These are phyloP conservation scores for Coregonus ussuriensis DNA, from an alignment of 2,797 vertebrate genomes.

Conservation along the genomic window DNA sequence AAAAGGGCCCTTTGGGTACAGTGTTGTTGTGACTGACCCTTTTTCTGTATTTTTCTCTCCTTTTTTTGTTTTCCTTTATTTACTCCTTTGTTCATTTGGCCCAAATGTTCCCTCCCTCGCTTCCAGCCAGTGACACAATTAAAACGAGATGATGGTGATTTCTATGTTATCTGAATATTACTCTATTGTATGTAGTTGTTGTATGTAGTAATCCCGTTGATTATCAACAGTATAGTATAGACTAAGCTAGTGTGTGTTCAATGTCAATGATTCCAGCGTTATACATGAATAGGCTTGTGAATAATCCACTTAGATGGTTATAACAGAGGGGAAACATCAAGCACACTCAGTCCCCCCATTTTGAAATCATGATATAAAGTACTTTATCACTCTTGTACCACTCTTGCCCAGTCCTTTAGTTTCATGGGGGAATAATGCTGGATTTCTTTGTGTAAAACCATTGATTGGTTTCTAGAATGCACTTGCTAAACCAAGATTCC, in stretches of 20 bases:
- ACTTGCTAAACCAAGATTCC: not conserved
- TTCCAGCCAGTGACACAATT: not conserved
- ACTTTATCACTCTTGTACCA: not conserved
- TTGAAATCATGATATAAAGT: too few species aligned
- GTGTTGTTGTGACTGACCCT: not conserved
- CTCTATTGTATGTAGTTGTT: too few species aligned
- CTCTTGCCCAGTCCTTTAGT: not conserved
- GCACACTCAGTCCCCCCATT: too few species aligned
- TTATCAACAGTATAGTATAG: not conserved
- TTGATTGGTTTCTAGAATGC: not conserved
- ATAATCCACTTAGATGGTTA: too few species aligned
- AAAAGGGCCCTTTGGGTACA: not conserved
- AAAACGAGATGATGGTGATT: not conserved
- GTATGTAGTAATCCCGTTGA: too few species aligned
- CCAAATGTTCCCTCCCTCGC: not conserved
- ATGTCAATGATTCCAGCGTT: not conserved
- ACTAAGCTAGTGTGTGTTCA: not conserved
- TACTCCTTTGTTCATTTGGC: too few species aligned
- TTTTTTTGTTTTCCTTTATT: not conserved
- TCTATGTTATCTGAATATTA: not conserved
- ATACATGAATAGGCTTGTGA: not conserved
- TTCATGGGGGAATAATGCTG: not conserved
- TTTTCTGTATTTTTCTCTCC: not conserved
- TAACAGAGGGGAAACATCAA: too few species aligned
- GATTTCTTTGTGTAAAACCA: not conserved